phyloP scores from a whole-genome alignment of 2,797 vertebrate species.

The Danio albolineatus region DNA sequence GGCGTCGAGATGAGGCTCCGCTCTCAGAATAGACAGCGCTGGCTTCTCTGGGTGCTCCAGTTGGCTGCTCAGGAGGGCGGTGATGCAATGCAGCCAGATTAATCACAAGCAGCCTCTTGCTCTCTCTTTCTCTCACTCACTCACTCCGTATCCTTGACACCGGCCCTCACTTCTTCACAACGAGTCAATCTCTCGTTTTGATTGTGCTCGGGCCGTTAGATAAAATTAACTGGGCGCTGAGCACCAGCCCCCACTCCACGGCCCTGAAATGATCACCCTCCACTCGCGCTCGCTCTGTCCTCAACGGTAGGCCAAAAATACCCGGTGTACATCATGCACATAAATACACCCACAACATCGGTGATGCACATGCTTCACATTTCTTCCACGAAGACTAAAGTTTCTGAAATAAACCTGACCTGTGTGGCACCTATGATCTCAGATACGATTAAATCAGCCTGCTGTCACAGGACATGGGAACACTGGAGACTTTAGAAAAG shows the following conservation, averaged over 20 bases:
- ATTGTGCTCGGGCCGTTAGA: constrained; percentile 53
- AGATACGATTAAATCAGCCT: constrained; percentile 14
- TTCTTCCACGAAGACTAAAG: constrained; percentile 63
- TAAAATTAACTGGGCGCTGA: constrained; percentile 42
- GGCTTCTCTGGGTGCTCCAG: constrained; percentile 55
- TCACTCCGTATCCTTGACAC: constrained; percentile 15
- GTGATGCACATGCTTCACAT: constrained; percentile 60
- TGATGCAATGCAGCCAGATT: constrained; percentile 57
- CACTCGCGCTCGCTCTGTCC: constrained; percentile 43
- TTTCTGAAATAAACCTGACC: constrained; percentile 62
- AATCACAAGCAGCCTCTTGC: constrained; percentile 45
- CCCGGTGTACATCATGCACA: constrained; percentile 58
- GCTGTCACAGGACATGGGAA: constrained; percentile 10
- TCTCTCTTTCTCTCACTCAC: constrained; percentile 27
- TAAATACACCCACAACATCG: constrained; percentile 55
- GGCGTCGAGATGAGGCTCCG: constrained; percentile 47
- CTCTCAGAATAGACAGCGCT: constrained; percentile 56
- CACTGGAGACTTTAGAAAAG: background rate
- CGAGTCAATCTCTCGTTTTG: constrained; percentile 46
- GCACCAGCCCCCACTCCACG: constrained; percentile 27
- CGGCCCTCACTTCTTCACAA: constrained; percentile 24
- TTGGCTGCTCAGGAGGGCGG: constrained; percentile 52
- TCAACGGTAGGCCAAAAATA: constrained; percentile 59
- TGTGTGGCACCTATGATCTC: constrained; percentile 49
- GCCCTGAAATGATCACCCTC: constrained; percentile 57